Evolutionary conservation across 2,797 vertebrate species (phyloP).

Genomic region (Loriculus beryllinus): DNA sequence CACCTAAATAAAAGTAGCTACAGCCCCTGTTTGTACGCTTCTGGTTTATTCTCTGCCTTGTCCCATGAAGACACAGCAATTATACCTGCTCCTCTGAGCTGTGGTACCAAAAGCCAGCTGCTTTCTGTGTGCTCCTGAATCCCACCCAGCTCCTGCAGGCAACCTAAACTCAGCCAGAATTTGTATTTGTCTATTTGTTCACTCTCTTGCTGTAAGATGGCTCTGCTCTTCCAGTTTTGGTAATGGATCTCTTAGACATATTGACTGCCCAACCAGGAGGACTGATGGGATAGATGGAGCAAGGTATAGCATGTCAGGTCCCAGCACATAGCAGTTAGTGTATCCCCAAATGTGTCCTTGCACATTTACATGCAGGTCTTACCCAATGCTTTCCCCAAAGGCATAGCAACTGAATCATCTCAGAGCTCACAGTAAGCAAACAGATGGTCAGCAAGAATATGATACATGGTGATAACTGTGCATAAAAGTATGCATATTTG

Average conservation of each 20-base stretch:
- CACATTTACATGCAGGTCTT: constrained; percentile 39
- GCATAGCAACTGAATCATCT: constrained; percentile 33
- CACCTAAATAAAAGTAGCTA: constrained; percentile 18
- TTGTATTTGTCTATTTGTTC: background rate
- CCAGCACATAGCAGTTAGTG: background rate
- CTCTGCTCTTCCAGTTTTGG: background rate
- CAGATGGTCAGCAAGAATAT: constrained; percentile 62
- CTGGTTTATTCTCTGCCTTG: constrained; percentile 16
- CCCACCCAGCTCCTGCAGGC: background rate
- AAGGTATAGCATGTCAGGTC: background rate
- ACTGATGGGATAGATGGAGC: background rate
- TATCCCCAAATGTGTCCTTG: background rate
- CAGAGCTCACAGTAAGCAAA: constrained; percentile 50
- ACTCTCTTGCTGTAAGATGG: background rate
- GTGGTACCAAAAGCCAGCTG: background rate
- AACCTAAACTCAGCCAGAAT: background rate
- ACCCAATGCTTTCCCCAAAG: constrained; percentile 12
- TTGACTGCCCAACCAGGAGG: background rate
- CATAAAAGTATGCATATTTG: constrained; percentile 44
- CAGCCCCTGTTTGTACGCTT: background rate
- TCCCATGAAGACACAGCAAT: constrained; percentile 13
- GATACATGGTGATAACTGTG: constrained; percentile 35
- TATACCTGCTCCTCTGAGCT: background rate
- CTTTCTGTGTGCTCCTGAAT: background rate
- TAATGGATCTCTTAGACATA: background rate